Base-by-base conservation (phyloP, 2,113 vertebrate genomes). In the Chauna torquata region DNA sequence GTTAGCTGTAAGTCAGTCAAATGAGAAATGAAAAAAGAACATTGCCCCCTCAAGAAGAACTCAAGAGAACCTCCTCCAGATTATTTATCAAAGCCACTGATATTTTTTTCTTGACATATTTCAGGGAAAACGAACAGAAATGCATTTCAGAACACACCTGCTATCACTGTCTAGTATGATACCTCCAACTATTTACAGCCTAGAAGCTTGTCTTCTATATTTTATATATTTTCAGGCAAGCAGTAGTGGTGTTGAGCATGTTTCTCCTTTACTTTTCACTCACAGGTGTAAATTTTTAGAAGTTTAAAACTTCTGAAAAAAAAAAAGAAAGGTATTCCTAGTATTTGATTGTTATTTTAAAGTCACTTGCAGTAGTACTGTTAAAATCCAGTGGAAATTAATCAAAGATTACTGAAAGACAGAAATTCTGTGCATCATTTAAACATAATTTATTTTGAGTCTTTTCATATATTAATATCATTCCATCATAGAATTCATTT, bases 401-500 rank as follows among this genome's bases (percentile, higher is more conserved):
- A 23, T 64, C 6, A 20, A 82, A 90, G 44, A 50, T 65, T 70
- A 40, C 22, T 62, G 49, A 70, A 76, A 82, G 54, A 82, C 14
- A 30, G 11, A 82, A 72, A 61, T 80, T 47, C 36, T 45, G 5
- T 85, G 22, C 36, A 13, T 66, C 13, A 23, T 58, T 82, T 85
- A 82, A 34, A n/a, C n/a, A 19, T 40, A 64, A 47, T 65, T 70
- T 72, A 58, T 78, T 78, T 45, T 64, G 24, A 55, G 23, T 79
- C 9, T 65, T 87, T 72, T 84, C 12, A 34, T 72, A 15, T 45
- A 12, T 52, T 58, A 27, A 40, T 74, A 25, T 36, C 11, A 66
- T 88, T 65, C 17, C 13, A 18, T 92, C 77, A 85, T 87, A 97
- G 76, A 93, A 90, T 92, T 68, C 2, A 88, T 86, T 96, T 49